phyloP scores from a whole-genome alignment of 2,797 vertebrate species.

The Ataeniobius toweri region DNA sequence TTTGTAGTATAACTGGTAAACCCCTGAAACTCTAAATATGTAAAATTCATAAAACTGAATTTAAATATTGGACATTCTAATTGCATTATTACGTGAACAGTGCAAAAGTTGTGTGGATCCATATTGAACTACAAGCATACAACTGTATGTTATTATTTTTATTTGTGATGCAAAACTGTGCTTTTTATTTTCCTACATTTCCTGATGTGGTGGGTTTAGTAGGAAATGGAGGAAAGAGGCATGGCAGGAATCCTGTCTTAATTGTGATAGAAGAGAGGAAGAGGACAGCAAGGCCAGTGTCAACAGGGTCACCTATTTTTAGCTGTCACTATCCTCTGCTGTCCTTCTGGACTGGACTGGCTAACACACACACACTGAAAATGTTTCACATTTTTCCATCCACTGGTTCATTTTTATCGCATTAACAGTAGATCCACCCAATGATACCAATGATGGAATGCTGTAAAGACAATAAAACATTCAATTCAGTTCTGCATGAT shows the following conservation, averaged over 20 bases:
- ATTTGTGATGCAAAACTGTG: neutral
- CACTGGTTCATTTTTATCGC: slow-evolving; percentile 29
- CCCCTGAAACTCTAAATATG: neutral
- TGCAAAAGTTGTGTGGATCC: neutral
- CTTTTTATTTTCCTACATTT: slow-evolving; percentile 12
- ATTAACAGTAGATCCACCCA: slow-evolving; percentile 25
- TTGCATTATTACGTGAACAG: neutral
- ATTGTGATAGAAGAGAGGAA: slow-evolving; percentile 49
- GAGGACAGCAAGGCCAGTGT: slow-evolving; percentile 48
- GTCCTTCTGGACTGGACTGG: slow-evolving; percentile 43
- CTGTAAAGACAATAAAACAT: neutral
- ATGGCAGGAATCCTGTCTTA: slow-evolving; percentile 48
- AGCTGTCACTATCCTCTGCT: slow-evolving; percentile 45
- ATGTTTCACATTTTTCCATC: slow-evolving; percentile 32
- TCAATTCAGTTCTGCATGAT: neutral
- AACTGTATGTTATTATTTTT: neutral
- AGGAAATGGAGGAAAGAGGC: slow-evolving; percentile 41
- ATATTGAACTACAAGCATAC: neutral
- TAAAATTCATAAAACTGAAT: neutral
- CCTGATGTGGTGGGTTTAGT: slow-evolving; percentile 19
- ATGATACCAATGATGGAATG: neutral
- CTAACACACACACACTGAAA: slow-evolving; percentile 14
- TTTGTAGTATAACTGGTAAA: neutral
- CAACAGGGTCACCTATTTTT: slow-evolving; percentile 65
- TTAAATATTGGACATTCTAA: neutral